Base-by-base conservation (phyloP, 2,888 invertebrate genomes). In the Cephalotes varians region DNA sequence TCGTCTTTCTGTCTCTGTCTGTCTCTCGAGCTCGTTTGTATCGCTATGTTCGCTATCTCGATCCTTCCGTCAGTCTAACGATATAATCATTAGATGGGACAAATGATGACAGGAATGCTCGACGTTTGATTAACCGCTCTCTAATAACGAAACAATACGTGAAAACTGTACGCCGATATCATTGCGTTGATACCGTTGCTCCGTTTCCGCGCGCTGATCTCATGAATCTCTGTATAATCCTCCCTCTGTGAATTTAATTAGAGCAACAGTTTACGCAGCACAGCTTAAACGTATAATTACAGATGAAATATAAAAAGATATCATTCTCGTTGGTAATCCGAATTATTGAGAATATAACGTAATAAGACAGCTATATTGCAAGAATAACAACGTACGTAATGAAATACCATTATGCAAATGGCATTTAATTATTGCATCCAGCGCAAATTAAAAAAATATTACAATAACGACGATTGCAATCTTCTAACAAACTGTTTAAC, bases 101-200 rank as follows among this genome's bases (percentile, higher is more conserved):
- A 51, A 62, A 62, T 49, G 76, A 44, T n/a, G 62, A 81, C 76
- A 28, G 58, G 60, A 58, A 31, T 76, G 80, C 76, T 73, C 72
- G 80, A 10, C 49, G 28, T 74, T 81, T 81, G 62, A 81, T 73
- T 37, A 60, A 28, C 31, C 37, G 49, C 18, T 44, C 34, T 80
- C 49, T 56, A 0, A 18, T 21, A 31, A 44, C 28, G 31, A 79
- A 71, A 25, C 56, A 34, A 56, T 71, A 18, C 44, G 56, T 40
- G 21, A 54, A 56, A 81, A 60, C 28, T 76, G 60, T 1, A n/a
- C 49, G n/a, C 18, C 18, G 72, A 77, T 69, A 25, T 2, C 34
- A 15, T 40, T 47, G 18, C 15, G 6, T 18, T 31, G 56, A 34
- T 9, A 34, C 9, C 31, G 31, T 1, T 51, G 54, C 37, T 15